Base-by-base conservation (phyloP, 2,113 vertebrate genomes). In the Sterrhoptilus dennistouni region DNA sequence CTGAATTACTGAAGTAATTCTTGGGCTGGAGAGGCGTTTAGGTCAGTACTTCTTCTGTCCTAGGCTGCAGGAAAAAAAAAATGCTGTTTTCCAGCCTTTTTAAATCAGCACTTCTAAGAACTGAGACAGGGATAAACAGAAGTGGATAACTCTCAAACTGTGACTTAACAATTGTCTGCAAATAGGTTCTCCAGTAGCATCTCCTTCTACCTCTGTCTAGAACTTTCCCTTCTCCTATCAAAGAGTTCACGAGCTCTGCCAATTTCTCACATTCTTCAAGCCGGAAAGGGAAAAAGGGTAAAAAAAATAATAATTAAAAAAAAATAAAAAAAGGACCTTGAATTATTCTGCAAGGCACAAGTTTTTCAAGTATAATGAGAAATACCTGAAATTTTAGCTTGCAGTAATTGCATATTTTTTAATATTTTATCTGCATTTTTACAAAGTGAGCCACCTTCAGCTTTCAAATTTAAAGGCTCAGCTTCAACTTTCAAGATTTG, bases 241-340 rank as follows among this genome's bases (percentile, higher is more conserved):
- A 53, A 45, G 14, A 16, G 2, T 11, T 77, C 38, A 54, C 11
- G 18, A 75, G 16, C 8, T 89, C 29, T 66, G 8, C 12, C 57
- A 36, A 3, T 27, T 14, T 75, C 52, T 27, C 14, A 52, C 0
- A 18, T 44, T 38, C 12, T 4, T n/a, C 23, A 49, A 13, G 24
- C 35, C 31, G 61, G n/a, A 68, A 77, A 64, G 17, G 3, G 9
- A 3, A 4, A 25, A 31, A 52, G 2, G 3, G 5, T 22, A 2
- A 18, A 29, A 33, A 3, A 21, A 29, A 49, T 24, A 23, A 12
- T n/a, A n/a, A n/a, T n/a, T n/a, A 31, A 16, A 6, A 27, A 1
- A 22, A 29, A 5, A 19, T 27, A 31, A 0, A 22, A 31, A 19
- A 2, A 38, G 11, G 4, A 33, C 11, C 24, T 25, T 47, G 52